Conservation (phyloP, 2,888 invertebrate species). For the Oasisia sp. region DNA sequence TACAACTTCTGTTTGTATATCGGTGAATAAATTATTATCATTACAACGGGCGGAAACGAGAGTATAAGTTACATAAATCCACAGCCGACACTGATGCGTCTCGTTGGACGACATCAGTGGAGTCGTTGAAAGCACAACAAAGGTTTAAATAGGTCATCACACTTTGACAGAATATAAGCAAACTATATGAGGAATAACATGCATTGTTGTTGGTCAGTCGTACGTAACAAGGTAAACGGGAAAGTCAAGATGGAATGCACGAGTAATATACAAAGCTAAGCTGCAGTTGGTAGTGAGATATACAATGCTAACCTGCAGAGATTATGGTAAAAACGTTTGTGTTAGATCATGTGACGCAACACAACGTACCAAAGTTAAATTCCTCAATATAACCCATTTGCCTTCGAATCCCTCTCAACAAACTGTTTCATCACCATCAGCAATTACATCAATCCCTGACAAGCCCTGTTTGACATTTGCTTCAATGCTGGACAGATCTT, state of each 20-base stretch:
- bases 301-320: not conserved
- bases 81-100: not conserved
- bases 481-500: not conserved
- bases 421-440: no score
- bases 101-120: not conserved
- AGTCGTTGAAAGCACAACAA: not conserved
- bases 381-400: not conserved
- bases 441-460: no score
- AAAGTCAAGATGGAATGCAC: not conserved
- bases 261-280: not conserved
- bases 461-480: not conserved
- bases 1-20: not conserved
- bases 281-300: not conserved
- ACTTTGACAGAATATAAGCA: not conserved
- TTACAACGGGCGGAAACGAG: not conserved
- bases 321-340: not conserved
- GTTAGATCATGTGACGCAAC: not conserved
- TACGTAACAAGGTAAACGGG: not conserved
- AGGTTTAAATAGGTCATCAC: not conserved
- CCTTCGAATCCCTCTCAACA: no score
- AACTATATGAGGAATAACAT: not conserved
- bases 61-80: not conserved
- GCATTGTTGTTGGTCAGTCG: not conserved
- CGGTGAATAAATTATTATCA: not conserved
- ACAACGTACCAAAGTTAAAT: not conserved